These are phyloP conservation scores for Anastrepha obliqua DNA, from an alignment of 1,140 invertebrate species.

Conservation along the genomic window DNA sequence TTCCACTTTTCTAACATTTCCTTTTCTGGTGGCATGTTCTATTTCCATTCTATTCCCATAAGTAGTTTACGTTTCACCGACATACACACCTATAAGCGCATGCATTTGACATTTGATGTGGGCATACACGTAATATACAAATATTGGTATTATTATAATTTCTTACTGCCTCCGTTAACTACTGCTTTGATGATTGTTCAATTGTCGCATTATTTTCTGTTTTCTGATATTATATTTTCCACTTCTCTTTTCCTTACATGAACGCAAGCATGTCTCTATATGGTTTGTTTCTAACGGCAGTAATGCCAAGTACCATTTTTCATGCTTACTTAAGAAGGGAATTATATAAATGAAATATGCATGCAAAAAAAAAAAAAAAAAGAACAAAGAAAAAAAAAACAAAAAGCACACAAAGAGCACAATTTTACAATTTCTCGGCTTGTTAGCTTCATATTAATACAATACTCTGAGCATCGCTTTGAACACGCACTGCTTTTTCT, in stretches of 20 bases:
- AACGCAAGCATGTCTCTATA: not conserved
- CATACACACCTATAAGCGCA: not conserved
- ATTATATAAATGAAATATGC: not conserved
- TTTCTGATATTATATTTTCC: not conserved
- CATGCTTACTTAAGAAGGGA: constrained; percentile 3
- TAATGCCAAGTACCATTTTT: constrained; percentile 46
- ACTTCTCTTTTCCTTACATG: not conserved
- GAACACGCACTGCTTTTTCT: too few species aligned
- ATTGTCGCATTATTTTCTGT: not conserved
- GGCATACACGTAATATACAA: not conserved
- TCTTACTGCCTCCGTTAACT: not conserved
- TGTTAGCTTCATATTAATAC: not conserved
- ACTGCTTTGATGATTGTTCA: not conserved
- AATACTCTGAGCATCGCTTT: not conserved
- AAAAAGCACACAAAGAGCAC: not conserved
- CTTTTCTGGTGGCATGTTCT: not conserved
- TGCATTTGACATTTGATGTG: not conserved
- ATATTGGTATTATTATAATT: not conserved
- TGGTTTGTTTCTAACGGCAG: constrained; percentile 16
- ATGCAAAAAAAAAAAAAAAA: not conserved
- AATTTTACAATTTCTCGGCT: not conserved
- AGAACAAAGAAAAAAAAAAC: too few species aligned
- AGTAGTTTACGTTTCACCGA: not conserved
- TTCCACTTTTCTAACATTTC: not conserved
- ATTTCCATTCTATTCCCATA: not conserved